Conservation (phyloP, 2,113 vertebrate genomes). For the Eublepharis macularius region DNA sequence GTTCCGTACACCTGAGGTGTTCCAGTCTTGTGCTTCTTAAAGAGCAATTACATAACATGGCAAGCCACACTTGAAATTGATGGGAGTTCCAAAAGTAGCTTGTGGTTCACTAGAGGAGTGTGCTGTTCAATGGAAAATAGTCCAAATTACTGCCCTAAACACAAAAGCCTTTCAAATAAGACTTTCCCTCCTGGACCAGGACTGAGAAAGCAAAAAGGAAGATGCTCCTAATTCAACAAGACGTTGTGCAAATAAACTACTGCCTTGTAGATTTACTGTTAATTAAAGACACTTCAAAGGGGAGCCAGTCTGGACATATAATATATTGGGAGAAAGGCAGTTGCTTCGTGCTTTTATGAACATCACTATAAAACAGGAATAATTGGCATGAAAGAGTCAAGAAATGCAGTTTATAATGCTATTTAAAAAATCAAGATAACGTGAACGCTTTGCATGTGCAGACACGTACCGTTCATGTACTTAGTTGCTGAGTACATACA, state of each 20-base stretch:
- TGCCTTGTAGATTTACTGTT: not conserved
- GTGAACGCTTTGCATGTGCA: not conserved
- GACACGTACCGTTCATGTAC: conserved; percentile 93
- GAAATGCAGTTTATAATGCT: not conserved
- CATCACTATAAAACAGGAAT: not conserved
- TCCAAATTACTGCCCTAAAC: not conserved
- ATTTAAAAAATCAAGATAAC: not conserved
- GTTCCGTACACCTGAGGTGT: no score
- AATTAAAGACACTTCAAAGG: not conserved
- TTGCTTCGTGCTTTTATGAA: not conserved
- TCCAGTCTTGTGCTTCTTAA: not conserved
- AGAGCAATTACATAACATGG: not conserved
- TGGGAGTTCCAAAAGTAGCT: not conserved
- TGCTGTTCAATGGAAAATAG: not conserved
- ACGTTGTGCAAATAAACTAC: not conserved
- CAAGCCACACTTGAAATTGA: not conserved
- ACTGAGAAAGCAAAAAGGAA: not conserved
- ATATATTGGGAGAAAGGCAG: not conserved
- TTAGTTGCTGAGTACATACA: conserved; percentile 96
- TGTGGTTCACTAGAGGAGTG: not conserved
- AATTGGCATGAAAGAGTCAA: not conserved
- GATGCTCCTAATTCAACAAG: not conserved
- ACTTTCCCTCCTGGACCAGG: not conserved
- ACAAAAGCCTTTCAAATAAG: not conserved
- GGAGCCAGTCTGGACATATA: not conserved